Evolutionary conservation across 2,113 vertebrate genomes (phyloP).

Genomic region (Motacilla tschutschensis): DNA sequence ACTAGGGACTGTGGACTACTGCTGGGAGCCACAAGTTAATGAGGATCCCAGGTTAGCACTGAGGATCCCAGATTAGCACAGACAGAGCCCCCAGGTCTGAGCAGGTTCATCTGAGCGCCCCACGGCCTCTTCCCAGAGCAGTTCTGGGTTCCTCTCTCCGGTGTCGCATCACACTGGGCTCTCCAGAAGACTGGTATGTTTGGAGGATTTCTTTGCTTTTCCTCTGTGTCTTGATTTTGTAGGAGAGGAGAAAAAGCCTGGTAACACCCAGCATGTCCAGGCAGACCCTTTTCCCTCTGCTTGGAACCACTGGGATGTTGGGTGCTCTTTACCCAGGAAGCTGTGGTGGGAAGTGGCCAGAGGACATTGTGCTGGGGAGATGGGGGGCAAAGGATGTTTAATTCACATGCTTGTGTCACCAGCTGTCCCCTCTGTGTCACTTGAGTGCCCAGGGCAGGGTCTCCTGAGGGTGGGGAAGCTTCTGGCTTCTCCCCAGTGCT

Average conservation of each 20-base stretch:
- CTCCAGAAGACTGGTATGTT: neutral
- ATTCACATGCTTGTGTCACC: neutral
- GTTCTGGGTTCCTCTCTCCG: neutral
- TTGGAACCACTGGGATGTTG: neutral
- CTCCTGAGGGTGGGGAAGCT: neutral
- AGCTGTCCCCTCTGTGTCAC: fast-evolving
- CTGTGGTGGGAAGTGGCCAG: neutral
- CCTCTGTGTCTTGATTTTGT: neutral
- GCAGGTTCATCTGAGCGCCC: neutral
- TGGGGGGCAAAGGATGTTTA: neutral
- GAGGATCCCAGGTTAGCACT: neutral
- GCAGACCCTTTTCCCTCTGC: neutral
- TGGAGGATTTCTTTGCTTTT: neutral
- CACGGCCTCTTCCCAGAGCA: fast-evolving
- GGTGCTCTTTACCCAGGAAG: neutral
- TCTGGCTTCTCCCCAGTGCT: neutral
- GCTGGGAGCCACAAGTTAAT: neutral
- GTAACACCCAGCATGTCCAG: neutral
- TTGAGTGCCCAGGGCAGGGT: neutral
- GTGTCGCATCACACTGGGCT: neutral
- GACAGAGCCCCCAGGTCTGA: neutral
- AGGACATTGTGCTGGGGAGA: neutral
- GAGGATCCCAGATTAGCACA: neutral
- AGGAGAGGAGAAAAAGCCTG: neutral
- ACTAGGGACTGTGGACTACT: neutral